A percentile compares a stretch with the other conserved stretches of the same genome.
Conservation (phyloP, 2,888 invertebrate species). For the Melinaea menophilus region DNA sequence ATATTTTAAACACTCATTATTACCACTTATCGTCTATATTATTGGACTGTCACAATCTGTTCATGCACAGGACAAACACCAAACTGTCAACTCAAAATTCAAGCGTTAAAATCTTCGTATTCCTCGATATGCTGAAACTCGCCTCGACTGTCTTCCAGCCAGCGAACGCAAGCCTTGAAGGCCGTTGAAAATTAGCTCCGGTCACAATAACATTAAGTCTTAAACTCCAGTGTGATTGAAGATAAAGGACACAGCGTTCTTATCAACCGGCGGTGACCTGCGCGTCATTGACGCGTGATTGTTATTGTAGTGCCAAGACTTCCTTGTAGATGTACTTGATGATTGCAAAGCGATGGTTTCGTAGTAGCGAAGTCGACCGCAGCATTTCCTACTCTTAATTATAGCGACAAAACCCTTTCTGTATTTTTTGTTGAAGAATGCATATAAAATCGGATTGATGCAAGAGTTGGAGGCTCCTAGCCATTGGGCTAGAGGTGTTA, state of each 20-base stretch:
- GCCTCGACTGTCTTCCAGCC: conserved; percentile 29
- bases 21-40: conserved; percentile 39
- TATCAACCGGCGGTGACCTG: conserved; percentile 72
- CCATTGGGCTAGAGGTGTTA: conserved; percentile 94
- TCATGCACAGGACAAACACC: conserved; percentile 60
- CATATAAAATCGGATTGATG: conserved; percentile 96
- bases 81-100: conserved; percentile 60
- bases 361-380: conserved; percentile 90
- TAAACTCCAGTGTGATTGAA: conserved; percentile 88
- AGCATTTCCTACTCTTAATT: conserved; percentile 90
- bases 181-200: conserved; percentile 45
- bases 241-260: conserved; percentile 75
- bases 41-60: conserved; percentile 43
- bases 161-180: conserved; percentile 40
- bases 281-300: conserved; percentile 79
- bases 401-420: conserved; percentile 93
- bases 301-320: conserved; percentile 89
- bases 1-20: conserved; percentile 17
- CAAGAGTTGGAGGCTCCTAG: conserved; percentile 96
- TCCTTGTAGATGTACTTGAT: conserved; percentile 89
- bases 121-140: conserved; percentile 60
- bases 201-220: conserved; percentile 33
- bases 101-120: conserved; percentile 52
- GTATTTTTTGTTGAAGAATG: conserved; percentile 96
- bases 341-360: conserved; percentile 92